These are phyloP conservation scores for Ascaphus truei DNA, from an alignment of 2,113 vertebrate species.

Conservation along the genomic window DNA sequence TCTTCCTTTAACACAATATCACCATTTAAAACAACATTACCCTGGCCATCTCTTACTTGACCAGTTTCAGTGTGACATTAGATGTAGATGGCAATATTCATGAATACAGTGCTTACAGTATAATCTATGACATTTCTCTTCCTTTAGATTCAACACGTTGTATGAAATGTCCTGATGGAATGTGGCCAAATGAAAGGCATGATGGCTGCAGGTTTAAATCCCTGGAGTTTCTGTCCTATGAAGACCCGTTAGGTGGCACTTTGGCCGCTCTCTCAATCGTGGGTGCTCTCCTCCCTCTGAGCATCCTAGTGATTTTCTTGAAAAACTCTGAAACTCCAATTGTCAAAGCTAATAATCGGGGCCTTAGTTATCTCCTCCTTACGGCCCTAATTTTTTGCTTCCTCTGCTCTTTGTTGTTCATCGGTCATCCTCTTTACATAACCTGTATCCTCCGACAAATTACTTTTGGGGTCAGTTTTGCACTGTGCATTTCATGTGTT, in stretches of 20 bases:
- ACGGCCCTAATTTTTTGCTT: neutral
- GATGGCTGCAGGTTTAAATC: slow-evolving; percentile 39
- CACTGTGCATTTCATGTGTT: neutral
- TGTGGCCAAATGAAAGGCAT: slow-evolving; percentile 39
- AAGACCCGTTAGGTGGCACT: neutral
- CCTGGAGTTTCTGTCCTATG: slow-evolving; percentile 25
- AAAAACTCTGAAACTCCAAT: neutral
- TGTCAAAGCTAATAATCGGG: slow-evolving; percentile 14
- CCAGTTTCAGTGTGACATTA: no score
- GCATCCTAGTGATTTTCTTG: neutral
- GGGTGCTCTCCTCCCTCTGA: neutral
- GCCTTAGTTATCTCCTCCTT: slow-evolving; percentile 3
- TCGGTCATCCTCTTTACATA: neutral
- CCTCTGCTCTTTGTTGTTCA: slow-evolving; percentile 6
- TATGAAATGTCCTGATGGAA: slow-evolving; percentile 41
- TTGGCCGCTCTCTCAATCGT: neutral
- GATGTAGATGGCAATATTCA: no score
- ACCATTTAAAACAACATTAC: no score
- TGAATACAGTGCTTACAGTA: no score
- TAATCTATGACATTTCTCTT: neutral
- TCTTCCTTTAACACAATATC: no score
- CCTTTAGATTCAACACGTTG: slow-evolving; percentile 42
- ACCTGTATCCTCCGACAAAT: neutral
- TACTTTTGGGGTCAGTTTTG: neutral
- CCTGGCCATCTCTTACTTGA: no score